Evolutionary conservation across 2,888 invertebrate genomes (phyloP).

Genomic region (Machimus rusticus): DNA sequence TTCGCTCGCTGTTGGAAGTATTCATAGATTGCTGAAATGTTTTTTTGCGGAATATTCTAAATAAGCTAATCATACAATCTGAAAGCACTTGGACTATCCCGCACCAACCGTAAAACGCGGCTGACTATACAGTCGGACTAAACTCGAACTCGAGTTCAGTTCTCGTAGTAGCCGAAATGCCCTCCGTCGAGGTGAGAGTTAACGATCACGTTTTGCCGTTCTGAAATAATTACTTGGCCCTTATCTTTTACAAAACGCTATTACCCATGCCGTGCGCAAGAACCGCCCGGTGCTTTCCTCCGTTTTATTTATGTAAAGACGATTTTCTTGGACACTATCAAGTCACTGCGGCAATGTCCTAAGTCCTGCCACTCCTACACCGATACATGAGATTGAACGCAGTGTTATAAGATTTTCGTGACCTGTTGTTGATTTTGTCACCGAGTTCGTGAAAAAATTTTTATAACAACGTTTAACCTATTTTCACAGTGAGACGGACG

Average conservation of each 20-base stretch:
- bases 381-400: not conserved
- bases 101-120: not conserved
- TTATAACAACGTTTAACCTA: not conserved
- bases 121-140: not conserved
- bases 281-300: not conserved
- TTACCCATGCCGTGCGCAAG: not conserved
- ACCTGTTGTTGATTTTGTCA: not conserved
- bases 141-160: not conserved
- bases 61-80: not conserved
- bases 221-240: not conserved
- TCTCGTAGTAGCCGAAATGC: not conserved
- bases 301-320: not conserved
- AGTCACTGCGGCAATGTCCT: not conserved
- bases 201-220: not conserved
- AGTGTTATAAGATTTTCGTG: not conserved
- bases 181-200: not conserved
- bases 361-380: not conserved
- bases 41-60: not conserved
- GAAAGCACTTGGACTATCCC: not conserved
- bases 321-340: not conserved
- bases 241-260: not conserved
- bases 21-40: not conserved
- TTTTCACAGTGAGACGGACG: not conserved
- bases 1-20: conserved; percentile 52
- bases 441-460: not conserved